phyloP scores from a whole-genome alignment of 2,888 invertebrate genomes.

The Caenorhabditis panamensis region DNA sequence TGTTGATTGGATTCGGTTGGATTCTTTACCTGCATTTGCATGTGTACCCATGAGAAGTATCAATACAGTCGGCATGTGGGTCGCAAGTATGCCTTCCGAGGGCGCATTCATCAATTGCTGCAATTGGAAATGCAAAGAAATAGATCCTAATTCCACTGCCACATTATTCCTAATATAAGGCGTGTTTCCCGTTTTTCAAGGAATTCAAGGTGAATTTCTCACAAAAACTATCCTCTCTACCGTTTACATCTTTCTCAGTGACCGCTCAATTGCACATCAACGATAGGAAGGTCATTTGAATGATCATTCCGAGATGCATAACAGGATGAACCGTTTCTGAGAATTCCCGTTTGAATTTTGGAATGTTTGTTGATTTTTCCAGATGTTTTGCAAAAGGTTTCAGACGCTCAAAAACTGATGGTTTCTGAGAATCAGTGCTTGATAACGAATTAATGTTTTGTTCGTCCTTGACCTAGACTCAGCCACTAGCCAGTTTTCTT shows the following conservation, averaged over 20 bases:
- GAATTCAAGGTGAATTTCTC: constrained; percentile 5
- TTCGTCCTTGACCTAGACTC: constrained; percentile 50
- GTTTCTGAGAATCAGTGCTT: background rate
- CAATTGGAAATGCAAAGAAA: constrained; percentile 36
- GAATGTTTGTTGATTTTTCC: too few relatives aligned
- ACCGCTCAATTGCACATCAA: too few relatives aligned
- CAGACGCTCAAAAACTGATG: too few relatives aligned
- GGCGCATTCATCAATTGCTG: constrained; percentile 80
- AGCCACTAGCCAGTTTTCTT: constrained; percentile 52
- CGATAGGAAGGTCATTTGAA: background rate
- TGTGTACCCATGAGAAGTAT: constrained; percentile 77
- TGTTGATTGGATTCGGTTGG: background rate
- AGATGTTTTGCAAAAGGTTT: too few relatives aligned
- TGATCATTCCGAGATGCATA: background rate
- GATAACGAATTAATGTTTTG: constrained; percentile 12
- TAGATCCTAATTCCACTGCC: constrained; percentile 1
- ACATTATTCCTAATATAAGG: constrained; percentile 2
- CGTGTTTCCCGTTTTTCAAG: background rate
- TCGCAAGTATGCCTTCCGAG: constrained; percentile 80
- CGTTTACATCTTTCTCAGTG: too few relatives aligned
- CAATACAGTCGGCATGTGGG: constrained; percentile 79
- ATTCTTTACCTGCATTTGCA: constrained; percentile 68
- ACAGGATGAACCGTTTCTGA: too few relatives aligned
- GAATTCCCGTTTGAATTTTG: too few relatives aligned
- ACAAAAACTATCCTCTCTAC: too few relatives aligned